Evolutionary conservation across 2,888 invertebrate genomes (phyloP).

Genomic region (Mesorhabditis belari): DNA sequence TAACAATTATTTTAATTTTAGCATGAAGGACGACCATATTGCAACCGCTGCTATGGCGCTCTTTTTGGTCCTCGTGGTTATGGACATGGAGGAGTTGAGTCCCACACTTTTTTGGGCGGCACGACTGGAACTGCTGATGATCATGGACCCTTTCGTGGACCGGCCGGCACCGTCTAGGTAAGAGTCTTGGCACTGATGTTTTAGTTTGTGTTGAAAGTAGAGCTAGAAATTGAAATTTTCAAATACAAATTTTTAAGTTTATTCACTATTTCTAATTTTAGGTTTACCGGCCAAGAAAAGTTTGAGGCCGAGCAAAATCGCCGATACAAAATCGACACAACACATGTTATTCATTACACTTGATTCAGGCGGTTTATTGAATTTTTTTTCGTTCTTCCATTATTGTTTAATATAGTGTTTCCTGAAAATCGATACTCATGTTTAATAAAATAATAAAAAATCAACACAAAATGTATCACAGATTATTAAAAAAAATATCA

Average conservation of each 20-base stretch:
- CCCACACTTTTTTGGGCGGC: conserved; percentile 59
- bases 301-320: not conserved
- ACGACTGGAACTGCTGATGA: conserved; percentile 19
- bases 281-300: not conserved
- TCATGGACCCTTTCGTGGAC: not conserved
- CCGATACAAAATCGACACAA: not conserved
- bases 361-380: not conserved
- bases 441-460: too few species aligned
- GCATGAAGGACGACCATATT: conserved; percentile 69
- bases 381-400: too few species aligned
- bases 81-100: conserved; percentile 57
- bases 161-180: not conserved
- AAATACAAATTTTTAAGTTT: too few species aligned
- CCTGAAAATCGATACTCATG: too few species aligned
- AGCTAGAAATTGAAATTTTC: too few species aligned
- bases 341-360: not conserved
- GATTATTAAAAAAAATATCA: too few species aligned
- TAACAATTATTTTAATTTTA: conserved; percentile 28
- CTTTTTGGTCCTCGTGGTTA: conserved; percentile 65
- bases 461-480: too few species aligned
- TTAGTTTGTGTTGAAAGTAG: too few species aligned
- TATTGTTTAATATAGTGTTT: too few species aligned
- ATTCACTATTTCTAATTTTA: too few species aligned
- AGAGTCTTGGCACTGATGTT: not conserved
- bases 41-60: conserved; percentile 67